Conservation (phyloP, 1,140 invertebrate genomes). For the Acromyrmex heyeri region DNA sequence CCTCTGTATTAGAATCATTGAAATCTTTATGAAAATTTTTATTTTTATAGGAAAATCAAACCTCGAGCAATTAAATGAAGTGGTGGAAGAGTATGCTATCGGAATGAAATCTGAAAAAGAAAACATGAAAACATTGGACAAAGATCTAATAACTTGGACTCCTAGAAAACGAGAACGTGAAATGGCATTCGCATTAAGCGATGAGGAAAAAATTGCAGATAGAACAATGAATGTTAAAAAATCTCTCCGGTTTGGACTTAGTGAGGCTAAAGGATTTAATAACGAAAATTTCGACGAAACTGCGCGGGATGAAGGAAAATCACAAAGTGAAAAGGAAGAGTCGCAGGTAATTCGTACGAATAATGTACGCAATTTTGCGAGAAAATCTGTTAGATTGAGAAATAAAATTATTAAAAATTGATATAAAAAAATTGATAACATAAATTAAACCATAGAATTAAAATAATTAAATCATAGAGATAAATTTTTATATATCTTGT, state of each 20-base stretch:
- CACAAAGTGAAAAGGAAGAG: constrained; percentile 25
- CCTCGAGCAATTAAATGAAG: neutral
- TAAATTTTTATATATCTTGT: constrained; percentile 32
- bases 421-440: neutral
- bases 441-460: constrained; percentile 11
- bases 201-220: constrained; percentile 44
- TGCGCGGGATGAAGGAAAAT: neutral
- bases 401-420: neutral
- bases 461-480: neutral
- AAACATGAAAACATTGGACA: constrained; percentile 41
- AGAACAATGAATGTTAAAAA: constrained; percentile 51
- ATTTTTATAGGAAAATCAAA: constrained; percentile 6
- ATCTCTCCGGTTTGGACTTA: neutral
- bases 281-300: constrained; percentile 23
- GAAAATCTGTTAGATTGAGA: constrained; percentile 11
- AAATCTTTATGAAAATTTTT: neutral
- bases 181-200: constrained; percentile 16
- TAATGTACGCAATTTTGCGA: neutral
- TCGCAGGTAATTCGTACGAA: constrained; percentile 3
- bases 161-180: constrained; percentile 73
- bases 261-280: constrained; percentile 26
- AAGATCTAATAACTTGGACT: constrained; percentile 38
- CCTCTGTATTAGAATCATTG: neutral
- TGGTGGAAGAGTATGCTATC: neutral
- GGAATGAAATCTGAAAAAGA: constrained; percentile 57